Evolutionary conservation across 2,888 invertebrate genomes (phyloP).

Genomic region (Branchipolynoe longqiensis): DNA sequence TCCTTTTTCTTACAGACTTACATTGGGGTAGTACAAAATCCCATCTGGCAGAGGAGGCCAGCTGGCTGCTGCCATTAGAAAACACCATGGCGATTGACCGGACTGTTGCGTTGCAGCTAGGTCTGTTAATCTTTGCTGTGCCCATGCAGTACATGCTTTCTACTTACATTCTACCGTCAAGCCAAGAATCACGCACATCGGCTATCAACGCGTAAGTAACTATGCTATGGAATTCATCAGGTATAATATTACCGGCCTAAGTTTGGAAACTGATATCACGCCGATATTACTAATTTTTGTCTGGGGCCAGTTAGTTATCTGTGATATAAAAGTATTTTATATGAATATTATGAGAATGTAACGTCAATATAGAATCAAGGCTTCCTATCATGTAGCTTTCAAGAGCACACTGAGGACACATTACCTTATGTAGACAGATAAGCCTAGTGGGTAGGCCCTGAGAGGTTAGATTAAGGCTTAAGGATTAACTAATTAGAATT

Average conservation of each 20-base stretch:
- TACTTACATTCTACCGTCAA: slow-evolving; percentile 71
- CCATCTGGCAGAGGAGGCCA: background rate
- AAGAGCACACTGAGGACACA: too few species aligned
- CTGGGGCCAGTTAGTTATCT: too few species aligned
- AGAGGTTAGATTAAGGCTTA: too few species aligned
- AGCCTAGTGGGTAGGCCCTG: too few species aligned
- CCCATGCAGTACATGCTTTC: slow-evolving; percentile 81
- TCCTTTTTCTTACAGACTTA: too few species aligned
- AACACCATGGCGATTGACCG: slow-evolving; percentile 74
- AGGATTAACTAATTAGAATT: too few species aligned
- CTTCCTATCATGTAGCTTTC: background rate
- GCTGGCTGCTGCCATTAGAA: background rate
- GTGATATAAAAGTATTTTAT: background rate
- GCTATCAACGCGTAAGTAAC: slow-evolving; percentile 75
- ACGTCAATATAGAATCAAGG: background rate
- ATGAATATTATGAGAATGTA: background rate
- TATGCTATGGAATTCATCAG: slow-evolving; percentile 77
- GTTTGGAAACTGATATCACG: background rate
- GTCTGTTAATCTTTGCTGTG: slow-evolving; percentile 79
- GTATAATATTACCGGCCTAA: slow-evolving; percentile 58
- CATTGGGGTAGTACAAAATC: too few species aligned
- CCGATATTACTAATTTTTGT: background rate
- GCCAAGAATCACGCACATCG: slow-evolving; percentile 69
- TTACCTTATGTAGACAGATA: too few species aligned
- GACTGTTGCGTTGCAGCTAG: slow-evolving; percentile 76